These are phyloP conservation scores for Sterrhoptilus dennistouni DNA, from an alignment of 2,113 vertebrate species.

Conservation along the genomic window DNA sequence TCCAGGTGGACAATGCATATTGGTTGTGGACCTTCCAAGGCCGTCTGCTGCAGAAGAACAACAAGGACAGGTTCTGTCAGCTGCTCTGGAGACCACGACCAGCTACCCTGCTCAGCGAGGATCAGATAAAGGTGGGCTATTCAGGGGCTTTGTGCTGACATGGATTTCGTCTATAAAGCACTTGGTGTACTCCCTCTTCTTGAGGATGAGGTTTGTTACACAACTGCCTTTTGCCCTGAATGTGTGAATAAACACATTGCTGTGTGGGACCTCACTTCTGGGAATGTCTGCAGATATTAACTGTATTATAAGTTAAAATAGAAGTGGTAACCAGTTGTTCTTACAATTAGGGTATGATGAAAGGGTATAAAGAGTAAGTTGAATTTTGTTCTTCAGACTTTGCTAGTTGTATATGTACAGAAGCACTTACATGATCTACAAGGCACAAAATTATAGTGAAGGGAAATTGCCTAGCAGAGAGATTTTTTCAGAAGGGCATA, in stretches of 20 bases:
- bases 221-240: neutral
- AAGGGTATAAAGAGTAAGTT: neutral
- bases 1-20: conserved; percentile 96
- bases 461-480: neutral
- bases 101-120: conserved; percentile 82
- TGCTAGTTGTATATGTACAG: neutral
- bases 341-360: neutral
- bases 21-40: conserved; percentile 99
- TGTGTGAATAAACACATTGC: neutral
- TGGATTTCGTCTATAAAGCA: neutral
- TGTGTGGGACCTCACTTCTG: neutral
- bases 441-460: neutral
- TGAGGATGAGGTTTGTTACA: neutral
- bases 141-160: neutral
- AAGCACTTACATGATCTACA: neutral
- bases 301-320: neutral
- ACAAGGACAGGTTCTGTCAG: conserved; percentile 97
- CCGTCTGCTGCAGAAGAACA: conserved; percentile 96
- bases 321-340: neutral
- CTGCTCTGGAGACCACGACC: conserved; percentile 95
- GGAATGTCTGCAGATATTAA: neutral
- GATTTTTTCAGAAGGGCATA: neutral
- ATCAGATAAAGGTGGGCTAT: conserved; percentile 86
- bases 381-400: neutral
- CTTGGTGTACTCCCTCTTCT: neutral